phyloP scores from a whole-genome alignment of 2,797 vertebrate species.

The Microcaecilia unicolor region DNA sequence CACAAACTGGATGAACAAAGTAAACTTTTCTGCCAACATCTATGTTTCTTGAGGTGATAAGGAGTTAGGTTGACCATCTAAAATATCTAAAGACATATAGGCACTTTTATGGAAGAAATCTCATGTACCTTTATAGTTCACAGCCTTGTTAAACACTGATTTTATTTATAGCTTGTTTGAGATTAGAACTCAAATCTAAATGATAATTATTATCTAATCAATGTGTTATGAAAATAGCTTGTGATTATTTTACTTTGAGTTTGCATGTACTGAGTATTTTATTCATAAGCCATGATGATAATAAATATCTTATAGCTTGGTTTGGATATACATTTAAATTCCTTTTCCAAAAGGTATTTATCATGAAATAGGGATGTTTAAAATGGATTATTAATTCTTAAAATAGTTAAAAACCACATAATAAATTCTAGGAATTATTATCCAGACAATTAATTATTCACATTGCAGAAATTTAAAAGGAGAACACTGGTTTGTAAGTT shows the following conservation, averaged over 20 bases:
- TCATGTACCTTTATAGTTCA: no score
- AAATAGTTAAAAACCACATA: not conserved
- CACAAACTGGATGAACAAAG: no score
- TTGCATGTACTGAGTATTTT: conserved; percentile 19
- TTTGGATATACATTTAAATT: conserved; percentile 26
- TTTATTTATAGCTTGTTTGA: no score
- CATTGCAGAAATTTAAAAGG: not conserved
- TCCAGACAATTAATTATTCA: not conserved
- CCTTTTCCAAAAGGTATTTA: conserved; percentile 36
- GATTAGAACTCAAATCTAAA: no score
- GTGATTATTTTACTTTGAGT: conserved; percentile 18
- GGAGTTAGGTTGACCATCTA: no score
- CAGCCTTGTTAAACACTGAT: no score
- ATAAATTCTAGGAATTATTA: not conserved
- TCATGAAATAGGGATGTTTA: conserved; percentile 30
- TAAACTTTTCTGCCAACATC: no score
- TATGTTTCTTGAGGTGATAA: no score
- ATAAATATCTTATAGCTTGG: conserved; percentile 10
- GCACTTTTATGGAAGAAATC: no score
- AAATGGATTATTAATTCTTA: conserved; percentile 21
- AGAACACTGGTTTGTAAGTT: not conserved
- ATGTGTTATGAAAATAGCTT: conserved; percentile 13
- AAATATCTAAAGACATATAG: no score
- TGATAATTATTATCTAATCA: no score
- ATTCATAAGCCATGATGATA: not conserved